phyloP scores from a whole-genome alignment of 2,797 vertebrate genomes.

The Chrosomus eos region DNA sequence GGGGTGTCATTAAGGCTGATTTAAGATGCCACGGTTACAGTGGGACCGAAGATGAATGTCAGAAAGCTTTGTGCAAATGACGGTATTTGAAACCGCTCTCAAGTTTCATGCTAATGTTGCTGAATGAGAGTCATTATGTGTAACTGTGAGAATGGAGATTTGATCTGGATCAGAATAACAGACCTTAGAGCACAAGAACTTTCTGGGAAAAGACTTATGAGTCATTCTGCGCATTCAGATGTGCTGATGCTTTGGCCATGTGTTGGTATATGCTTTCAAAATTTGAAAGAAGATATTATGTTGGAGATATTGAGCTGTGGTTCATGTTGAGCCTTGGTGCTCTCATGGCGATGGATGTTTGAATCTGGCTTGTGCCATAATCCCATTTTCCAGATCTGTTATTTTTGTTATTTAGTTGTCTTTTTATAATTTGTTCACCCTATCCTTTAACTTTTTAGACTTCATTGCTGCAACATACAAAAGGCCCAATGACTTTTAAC shows the following conservation, averaged over 20 bases:
- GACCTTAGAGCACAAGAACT: constrained; percentile 14
- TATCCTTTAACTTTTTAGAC: background rate
- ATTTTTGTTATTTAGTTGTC: background rate
- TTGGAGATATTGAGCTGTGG: background rate
- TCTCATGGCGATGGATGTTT: background rate
- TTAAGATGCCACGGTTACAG: constrained; percentile 47
- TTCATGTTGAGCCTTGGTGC: constrained; percentile 7
- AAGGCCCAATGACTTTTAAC: background rate
- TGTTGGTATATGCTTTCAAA: background rate
- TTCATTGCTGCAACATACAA: background rate
- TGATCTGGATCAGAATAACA: constrained; percentile 49
- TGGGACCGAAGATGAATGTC: constrained; percentile 35
- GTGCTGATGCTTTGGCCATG: background rate
- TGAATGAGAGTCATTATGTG: constrained; percentile 47
- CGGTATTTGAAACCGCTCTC: constrained; percentile 43
- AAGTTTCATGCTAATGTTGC: constrained; percentile 44
- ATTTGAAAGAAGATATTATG: background rate
- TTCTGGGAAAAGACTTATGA: constrained; percentile 21
- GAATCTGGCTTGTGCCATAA: background rate
- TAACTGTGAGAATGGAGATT: constrained; percentile 35
- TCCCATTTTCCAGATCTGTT: background rate
- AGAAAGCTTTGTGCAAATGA: constrained; percentile 36
- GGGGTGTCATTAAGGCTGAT: constrained; percentile 51
- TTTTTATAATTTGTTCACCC: background rate
- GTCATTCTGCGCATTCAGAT: background rate